phyloP scores from a whole-genome alignment of 2,113 vertebrate species.

The Crocuta crocuta region DNA sequence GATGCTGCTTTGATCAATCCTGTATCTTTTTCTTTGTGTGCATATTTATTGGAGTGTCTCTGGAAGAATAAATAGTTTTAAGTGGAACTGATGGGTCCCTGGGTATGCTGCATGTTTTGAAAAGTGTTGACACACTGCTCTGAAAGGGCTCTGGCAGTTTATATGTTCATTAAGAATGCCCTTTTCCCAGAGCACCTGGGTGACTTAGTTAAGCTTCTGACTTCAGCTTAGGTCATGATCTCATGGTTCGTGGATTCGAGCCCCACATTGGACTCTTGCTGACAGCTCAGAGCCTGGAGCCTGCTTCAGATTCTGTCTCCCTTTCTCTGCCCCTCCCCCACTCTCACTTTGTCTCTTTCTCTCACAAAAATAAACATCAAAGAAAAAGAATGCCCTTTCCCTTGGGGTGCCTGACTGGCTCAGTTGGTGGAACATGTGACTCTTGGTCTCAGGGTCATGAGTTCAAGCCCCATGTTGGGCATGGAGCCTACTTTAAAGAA shows the following conservation, averaged over 20 bases:
- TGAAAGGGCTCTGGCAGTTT: not conserved
- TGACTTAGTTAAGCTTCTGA: not conserved
- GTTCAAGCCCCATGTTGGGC: not conserved
- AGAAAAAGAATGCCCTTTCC: not conserved
- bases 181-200: not conserved
- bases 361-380: no score
- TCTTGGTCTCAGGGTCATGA: not conserved
- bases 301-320: not conserved
- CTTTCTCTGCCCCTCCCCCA: no score
- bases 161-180: not conserved
- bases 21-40: constrained; percentile 34
- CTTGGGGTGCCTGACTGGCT: not conserved
- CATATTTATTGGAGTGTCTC: not conserved
- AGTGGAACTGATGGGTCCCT: not conserved
- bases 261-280: not conserved
- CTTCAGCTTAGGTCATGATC: not conserved
- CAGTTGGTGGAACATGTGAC: not conserved
- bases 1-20: not conserved
- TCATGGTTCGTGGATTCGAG: not conserved
- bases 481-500: not conserved
- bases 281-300: not conserved
- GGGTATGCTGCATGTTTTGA: not conserved
- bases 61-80: not conserved
- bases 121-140: not conserved
- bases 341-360: no score